Conservation (phyloP, 2,888 invertebrate species). For the Stegana nigrithorax region DNA sequence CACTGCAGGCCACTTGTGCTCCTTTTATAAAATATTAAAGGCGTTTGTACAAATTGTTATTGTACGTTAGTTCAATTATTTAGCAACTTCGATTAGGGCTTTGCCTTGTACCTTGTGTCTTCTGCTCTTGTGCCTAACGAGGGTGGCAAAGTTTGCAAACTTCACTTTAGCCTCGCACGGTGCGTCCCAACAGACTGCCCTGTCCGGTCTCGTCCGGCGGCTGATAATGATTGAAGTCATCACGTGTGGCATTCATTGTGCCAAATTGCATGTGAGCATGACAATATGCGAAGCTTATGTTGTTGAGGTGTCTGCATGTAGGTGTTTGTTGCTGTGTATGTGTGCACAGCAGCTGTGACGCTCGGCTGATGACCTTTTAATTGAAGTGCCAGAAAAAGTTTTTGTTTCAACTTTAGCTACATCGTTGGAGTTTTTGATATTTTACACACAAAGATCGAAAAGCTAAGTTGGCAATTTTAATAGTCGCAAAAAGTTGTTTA, state of each 20-base stretch:
- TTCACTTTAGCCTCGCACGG: no score
- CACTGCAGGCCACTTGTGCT: conserved; percentile 26
- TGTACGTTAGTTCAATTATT: conserved; percentile 59
- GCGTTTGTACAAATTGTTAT: conserved; percentile 61
- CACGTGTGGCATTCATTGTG: neutral
- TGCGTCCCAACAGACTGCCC: no score
- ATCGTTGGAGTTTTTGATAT: no score
- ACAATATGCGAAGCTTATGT: neutral
- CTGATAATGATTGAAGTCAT: conserved; percentile 11
- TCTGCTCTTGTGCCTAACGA: neutral
- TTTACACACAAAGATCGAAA: no score
- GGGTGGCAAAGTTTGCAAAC: conserved; percentile 32
- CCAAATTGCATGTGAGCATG: neutral
- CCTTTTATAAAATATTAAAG: conserved; percentile 57
- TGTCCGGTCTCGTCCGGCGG: neutral
- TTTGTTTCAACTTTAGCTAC: conserved; percentile 13
- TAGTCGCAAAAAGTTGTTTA: no score
- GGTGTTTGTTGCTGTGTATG: conserved; percentile 21
- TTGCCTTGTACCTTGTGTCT: neutral
- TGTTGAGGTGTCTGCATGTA: neutral
- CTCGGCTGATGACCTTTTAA: conserved; percentile 64
- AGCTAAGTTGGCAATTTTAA: no score
- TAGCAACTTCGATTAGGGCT: conserved; percentile 30
- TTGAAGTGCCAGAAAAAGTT: conserved; percentile 48
- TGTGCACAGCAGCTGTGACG: conserved; percentile 52